phyloP scores from a whole-genome alignment of 2,888 invertebrate genomes.

The Nephrocerus scutellatus region DNA sequence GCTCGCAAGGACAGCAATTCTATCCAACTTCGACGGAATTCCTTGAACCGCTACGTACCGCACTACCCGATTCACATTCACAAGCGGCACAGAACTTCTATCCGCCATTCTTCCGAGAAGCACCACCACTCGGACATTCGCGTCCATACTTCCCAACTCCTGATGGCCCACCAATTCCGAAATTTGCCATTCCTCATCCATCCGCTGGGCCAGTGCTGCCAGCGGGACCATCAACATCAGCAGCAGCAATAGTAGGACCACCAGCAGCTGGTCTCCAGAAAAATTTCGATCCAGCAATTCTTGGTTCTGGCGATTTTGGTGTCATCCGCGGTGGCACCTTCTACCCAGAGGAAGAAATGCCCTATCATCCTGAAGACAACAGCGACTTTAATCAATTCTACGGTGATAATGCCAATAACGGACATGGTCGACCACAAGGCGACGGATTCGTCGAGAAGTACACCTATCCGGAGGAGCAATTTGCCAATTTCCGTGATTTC shows the following conservation, averaged over 20 bases:
- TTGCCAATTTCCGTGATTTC: constrained; percentile 83
- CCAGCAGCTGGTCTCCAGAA: constrained; percentile 34
- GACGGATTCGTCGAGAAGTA: constrained; percentile 59
- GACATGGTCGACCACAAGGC: constrained; percentile 64
- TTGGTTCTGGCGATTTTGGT: constrained; percentile 81
- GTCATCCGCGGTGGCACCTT: constrained; percentile 82
- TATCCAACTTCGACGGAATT: constrained; percentile 28
- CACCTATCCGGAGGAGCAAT: constrained; percentile 73
- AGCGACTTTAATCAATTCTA: constrained; percentile 54
- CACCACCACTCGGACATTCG: constrained; percentile 56
- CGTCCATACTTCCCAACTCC: constrained; percentile 56
- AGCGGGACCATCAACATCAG: constrained; percentile 7
- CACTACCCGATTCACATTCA: constrained; percentile 32
- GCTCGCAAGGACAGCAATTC: constrained; percentile 41
- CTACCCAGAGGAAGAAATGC: constrained; percentile 66
- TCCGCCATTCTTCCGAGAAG: constrained; percentile 64
- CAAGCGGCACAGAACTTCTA: constrained; percentile 65
- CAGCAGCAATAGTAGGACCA: no score
- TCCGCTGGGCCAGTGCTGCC: constrained; percentile 29
- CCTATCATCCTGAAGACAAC: constrained; percentile 49
- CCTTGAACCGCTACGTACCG: constrained; percentile 7
- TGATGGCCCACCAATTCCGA: constrained; percentile 53
- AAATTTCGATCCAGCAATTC: constrained; percentile 55
- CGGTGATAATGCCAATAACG: constrained; percentile 55
- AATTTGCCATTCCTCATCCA: constrained; percentile 48